These are phyloP conservation scores for Centruroides vittatus DNA, from an alignment of 1,140 invertebrate species.

Conservation along the genomic window DNA sequence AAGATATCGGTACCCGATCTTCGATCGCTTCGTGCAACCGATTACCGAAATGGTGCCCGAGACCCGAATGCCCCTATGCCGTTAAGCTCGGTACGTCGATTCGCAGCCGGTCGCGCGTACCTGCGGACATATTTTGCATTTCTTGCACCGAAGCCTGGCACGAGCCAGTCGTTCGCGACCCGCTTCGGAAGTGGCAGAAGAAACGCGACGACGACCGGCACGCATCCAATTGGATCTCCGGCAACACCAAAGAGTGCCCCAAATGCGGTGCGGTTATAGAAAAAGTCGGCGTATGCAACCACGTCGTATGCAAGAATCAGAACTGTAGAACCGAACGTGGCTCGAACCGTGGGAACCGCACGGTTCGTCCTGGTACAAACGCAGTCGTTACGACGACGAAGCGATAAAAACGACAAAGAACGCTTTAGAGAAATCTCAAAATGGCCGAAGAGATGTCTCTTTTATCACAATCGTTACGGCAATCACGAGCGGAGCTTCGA, in stretches of 20 bases:
- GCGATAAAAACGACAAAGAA: conserved; percentile 89
- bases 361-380: conserved; percentile 95
- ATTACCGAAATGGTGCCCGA: conserved; percentile 91
- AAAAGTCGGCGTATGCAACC: conserved; percentile 97
- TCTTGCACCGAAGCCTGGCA: conserved; percentile 96
- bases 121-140: conserved; percentile 91
- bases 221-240: conserved; percentile 98
- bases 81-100: conserved; percentile 89
- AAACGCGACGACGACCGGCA: conserved; percentile 99
- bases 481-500: conserved; percentile 98
- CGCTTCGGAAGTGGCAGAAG: conserved; percentile 42
- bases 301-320: conserved; percentile 98
- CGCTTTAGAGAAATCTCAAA: conserved; percentile 84
- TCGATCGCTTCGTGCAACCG: conserved; percentile 98
- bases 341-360: conserved; percentile 95
- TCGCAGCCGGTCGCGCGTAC: conserved; percentile 83
- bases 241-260: conserved; percentile 97
- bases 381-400: conserved; percentile 94
- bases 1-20: conserved; percentile 95
- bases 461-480: conserved; percentile 98
- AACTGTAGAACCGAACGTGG: conserved; percentile 95
- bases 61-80: conserved; percentile 89
- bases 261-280: conserved; percentile 96
- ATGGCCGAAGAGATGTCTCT: conserved; percentile 86
- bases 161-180: conserved; percentile 86